Conservation (phyloP, 2,113 vertebrate species). For the Tupaia chinensis region DNA sequence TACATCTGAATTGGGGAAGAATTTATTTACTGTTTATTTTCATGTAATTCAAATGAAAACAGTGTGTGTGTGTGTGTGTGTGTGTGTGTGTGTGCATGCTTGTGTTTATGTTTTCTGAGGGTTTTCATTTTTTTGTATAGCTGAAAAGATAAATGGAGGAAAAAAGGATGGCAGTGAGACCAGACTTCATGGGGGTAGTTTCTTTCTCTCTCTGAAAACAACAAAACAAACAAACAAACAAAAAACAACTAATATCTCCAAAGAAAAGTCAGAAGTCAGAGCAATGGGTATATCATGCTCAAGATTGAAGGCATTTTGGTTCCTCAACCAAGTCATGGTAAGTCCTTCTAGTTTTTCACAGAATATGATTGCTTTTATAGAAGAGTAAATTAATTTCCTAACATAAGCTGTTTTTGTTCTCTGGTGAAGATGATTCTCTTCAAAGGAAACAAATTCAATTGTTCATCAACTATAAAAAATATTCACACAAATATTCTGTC, state of each 20-base stretch:
- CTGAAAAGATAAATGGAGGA: no score
- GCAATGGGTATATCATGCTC: neutral
- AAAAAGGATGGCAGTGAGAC: no score
- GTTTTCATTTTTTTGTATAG: no score
- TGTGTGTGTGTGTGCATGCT: neutral
- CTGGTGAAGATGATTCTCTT: neutral
- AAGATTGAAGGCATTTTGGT: neutral
- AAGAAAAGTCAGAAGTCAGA: neutral
- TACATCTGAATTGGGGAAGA: neutral
- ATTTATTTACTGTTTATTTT: neutral
- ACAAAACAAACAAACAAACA: no score
- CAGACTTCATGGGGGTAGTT: no score
- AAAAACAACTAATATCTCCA: no score
- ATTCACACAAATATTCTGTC: neutral
- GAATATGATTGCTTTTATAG: constrained; percentile 48
- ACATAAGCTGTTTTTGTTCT: constrained; percentile 31
- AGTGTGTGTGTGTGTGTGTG: neutral
- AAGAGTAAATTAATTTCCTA: constrained; percentile 68
- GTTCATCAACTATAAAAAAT: constrained; percentile 58
- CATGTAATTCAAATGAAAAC: neutral
- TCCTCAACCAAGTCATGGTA: neutral
- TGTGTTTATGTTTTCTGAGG: no score
- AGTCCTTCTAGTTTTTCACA: constrained; percentile 63
- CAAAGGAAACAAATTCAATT: constrained; percentile 71
- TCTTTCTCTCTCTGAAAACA: no score